Evolutionary conservation across 1,140 invertebrate species (phyloP).

Genomic region (Galleria mellonella): DNA sequence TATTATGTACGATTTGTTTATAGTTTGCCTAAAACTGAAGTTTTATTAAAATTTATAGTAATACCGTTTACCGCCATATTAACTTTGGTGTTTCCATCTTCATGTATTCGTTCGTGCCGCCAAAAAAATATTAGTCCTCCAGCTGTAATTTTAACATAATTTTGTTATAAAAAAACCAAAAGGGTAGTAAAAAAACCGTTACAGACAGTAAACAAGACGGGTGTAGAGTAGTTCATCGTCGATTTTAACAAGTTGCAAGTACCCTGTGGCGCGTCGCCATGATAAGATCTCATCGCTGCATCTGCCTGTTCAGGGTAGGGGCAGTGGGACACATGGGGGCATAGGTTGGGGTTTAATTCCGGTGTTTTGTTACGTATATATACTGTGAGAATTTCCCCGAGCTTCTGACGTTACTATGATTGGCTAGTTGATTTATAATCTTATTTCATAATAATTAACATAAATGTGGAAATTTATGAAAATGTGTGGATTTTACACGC

Average conservation of each 20-base stretch:
- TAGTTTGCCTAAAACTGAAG: no score
- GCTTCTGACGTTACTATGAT: slow-evolving; percentile 24
- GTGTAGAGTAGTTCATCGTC: slow-evolving; percentile 30
- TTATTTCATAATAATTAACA: background rate
- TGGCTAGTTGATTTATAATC: slow-evolving; percentile 46
- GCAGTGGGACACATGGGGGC: slow-evolving; percentile 24
- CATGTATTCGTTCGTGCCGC: no score
- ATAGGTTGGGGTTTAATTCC: slow-evolving; percentile 51
- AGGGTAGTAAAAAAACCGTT: slow-evolving; percentile 50
- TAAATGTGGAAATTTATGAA: no score
- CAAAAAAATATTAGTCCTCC: background rate
- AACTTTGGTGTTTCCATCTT: no score
- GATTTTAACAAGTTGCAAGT: slow-evolving; percentile 47
- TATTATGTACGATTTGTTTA: no score
- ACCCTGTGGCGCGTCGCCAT: slow-evolving; percentile 39
- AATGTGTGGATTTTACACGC: no score
- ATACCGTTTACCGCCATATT: no score
- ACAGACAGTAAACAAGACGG: slow-evolving; percentile 42
- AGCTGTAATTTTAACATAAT: slow-evolving; percentile 3
- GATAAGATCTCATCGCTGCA: slow-evolving; percentile 62
- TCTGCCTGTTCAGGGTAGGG: slow-evolving; percentile 40
- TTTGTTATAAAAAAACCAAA: slow-evolving; percentile 17
- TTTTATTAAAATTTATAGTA: no score
- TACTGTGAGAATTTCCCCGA: slow-evolving; percentile 48
- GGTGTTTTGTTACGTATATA: slow-evolving; percentile 46